Evolutionary conservation across 2,888 invertebrate genomes (phyloP).

Genomic region (Quadroppia sp.): DNA sequence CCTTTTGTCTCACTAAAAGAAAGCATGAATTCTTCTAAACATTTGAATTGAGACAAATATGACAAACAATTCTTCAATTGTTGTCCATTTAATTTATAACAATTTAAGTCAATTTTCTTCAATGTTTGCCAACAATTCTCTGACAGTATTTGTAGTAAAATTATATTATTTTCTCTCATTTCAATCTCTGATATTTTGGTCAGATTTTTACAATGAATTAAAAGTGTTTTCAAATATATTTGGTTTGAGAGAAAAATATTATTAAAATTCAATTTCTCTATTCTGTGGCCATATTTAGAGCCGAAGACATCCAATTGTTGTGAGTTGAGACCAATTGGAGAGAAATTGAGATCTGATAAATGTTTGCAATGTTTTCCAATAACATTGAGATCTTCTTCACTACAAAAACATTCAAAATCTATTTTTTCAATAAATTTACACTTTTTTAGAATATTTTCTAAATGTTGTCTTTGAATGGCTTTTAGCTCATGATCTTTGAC

Average conservation of each 20-base stretch:
- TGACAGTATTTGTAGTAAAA: no score
- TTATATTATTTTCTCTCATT: no score
- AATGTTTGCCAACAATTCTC: no score
- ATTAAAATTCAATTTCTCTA: neutral
- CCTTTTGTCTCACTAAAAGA: neutral
- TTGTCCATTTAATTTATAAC: neutral
- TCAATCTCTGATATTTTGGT: no score
- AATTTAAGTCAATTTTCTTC: no score
- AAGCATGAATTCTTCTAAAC: neutral
- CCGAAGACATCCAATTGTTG: neutral
- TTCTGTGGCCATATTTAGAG: neutral
- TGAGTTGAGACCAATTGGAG: neutral
- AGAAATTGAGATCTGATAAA: neutral
- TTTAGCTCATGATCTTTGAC: neutral
- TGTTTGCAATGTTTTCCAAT: neutral
- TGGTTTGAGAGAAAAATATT: neutral
- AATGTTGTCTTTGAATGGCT: neutral
- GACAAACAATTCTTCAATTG: neutral
- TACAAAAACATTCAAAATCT: neutral
- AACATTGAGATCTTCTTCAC: neutral
- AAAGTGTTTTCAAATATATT: neutral
- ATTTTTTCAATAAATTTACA: neutral
- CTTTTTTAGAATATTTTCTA: neutral
- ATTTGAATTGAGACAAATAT: neutral
- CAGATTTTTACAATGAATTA: neutral